Evolutionary conservation across 2,797 vertebrate genomes (phyloP).

Genomic region (Hafferia zeledoni): DNA sequence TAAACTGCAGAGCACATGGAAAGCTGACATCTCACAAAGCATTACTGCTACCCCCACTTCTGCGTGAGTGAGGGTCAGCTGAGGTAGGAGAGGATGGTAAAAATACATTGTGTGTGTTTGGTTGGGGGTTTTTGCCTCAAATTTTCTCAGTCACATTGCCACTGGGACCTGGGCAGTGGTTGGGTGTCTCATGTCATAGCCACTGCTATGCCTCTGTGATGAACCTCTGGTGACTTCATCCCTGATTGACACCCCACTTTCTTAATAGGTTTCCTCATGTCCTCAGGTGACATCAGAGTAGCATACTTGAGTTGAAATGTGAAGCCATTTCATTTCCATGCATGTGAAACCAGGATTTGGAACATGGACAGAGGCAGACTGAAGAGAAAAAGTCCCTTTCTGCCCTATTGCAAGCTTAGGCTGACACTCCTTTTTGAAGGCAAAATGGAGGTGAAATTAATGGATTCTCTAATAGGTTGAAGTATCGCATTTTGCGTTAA

Average conservation of each 20-base stretch:
- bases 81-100: neutral
- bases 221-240: neutral
- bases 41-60: neutral
- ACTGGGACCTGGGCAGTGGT: neutral
- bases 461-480: neutral
- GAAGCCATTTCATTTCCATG: neutral
- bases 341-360: neutral
- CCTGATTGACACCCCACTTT: neutral
- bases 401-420: neutral
- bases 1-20: neutral
- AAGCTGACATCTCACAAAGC: neutral
- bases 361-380: neutral
- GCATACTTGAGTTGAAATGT: neutral
- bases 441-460: neutral
- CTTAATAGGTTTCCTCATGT: fast-evolving
- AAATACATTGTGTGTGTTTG: neutral
- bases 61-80: neutral
- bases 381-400: neutral
- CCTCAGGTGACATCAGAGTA: neutral
- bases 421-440: neutral
- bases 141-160: neutral
- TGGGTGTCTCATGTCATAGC: neutral
- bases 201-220: fast-evolving
- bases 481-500: fast-evolving
- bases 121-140: neutral